Conservation (phyloP, 2,113 vertebrate species). For the Callaeas wilsoni region DNA sequence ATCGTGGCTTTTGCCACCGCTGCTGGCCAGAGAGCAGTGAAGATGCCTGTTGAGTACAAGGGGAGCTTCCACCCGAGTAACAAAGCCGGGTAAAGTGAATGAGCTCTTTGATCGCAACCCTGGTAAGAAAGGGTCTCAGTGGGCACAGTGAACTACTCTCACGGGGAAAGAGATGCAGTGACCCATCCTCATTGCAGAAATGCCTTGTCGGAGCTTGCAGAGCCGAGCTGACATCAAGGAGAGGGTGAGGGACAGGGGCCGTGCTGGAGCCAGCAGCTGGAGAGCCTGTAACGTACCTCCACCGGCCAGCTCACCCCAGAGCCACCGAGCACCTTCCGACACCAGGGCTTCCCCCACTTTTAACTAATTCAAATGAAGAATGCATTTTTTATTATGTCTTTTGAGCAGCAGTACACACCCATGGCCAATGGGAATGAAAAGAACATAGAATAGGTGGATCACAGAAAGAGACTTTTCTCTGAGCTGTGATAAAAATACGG, state of each 20-base stretch:
- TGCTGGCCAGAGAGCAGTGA: neutral
- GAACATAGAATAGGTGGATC: neutral
- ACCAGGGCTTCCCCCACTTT: neutral
- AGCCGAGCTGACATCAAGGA: neutral
- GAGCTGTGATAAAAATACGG: neutral
- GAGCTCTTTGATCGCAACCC: neutral
- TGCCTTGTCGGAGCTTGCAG: neutral
- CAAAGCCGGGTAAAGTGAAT: neutral
- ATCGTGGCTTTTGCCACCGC: neutral
- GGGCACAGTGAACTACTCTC: neutral
- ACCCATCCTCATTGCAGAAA: neutral
- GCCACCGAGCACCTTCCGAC: neutral
- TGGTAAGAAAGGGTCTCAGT: neutral
- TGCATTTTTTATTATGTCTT: neutral
- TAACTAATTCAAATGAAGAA: neutral
- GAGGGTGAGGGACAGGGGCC: neutral
- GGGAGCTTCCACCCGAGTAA: neutral
- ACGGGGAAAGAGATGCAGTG: neutral
- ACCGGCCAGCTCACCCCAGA: neutral
- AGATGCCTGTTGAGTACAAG: neutral
- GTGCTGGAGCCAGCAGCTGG: neutral
- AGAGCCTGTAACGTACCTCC: neutral
- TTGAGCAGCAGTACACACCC: neutral
- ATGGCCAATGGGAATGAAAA: rapidly evolving
- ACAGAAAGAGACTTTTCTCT: neutral